phyloP scores from a whole-genome alignment of 2,113 vertebrate genomes.

The Mus pahari region DNA sequence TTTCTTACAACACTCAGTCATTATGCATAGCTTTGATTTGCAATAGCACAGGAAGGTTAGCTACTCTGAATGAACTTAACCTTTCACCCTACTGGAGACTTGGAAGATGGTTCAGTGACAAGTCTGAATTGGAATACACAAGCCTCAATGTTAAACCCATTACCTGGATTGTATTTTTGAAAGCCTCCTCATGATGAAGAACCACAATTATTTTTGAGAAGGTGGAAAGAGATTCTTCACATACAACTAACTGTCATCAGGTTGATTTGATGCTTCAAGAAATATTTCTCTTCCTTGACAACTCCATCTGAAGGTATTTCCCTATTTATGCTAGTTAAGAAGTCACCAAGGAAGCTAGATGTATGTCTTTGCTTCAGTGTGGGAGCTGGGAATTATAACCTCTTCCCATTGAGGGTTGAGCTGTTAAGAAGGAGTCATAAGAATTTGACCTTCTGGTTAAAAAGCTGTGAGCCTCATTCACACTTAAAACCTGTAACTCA shows the following conservation, averaged over 20 bases:
- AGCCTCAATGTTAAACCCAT: background rate
- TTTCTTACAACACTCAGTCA: background rate
- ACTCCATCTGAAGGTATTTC: conserved; percentile 22
- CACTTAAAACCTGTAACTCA: conserved; percentile 63
- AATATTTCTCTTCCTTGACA: conserved; percentile 34
- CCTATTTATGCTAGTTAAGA: background rate
- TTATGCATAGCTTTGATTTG: background rate
- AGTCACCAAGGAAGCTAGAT: background rate
- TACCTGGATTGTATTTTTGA: background rate
- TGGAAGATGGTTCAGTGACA: background rate
- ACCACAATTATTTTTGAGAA: conserved; percentile 11
- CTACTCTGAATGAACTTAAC: background rate
- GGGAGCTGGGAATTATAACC: background rate
- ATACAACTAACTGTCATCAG: background rate
- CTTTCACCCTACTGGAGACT: background rate
- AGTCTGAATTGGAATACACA: background rate
- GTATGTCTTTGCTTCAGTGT: background rate
- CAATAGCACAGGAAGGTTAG: background rate
- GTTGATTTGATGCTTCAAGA: conserved; percentile 27
- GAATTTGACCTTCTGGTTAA: conserved; percentile 53
- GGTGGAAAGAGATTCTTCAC: background rate
- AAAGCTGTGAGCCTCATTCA: conserved; percentile 71
- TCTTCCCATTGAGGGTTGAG: background rate
- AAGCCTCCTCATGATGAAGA: background rate
- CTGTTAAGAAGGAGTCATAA: conserved; percentile 63